Base-by-base conservation (phyloP, 2,113 vertebrate species). In the Phyllostomus discolor region DNA sequence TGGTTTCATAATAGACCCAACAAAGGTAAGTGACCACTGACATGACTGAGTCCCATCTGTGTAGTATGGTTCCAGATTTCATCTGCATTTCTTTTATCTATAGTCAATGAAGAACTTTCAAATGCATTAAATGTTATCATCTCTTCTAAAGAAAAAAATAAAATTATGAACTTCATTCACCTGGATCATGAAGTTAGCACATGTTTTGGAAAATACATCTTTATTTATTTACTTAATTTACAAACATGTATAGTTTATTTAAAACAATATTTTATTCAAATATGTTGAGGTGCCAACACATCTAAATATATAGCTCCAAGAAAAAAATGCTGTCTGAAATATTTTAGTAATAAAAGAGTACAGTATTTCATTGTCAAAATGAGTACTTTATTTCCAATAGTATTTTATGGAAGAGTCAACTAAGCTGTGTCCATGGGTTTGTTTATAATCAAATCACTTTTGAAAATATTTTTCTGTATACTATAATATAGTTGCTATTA, bases 1-100 rank as follows among this genome's bases (percentile, higher is more conserved):
- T 95, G 99, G 99, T 98, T 99, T 99, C 97, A 99, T 99, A 80
- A 98, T 99, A 97, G 99, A 99, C 97, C 98, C 99, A 98, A 99
- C 99, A 93, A 99, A 99, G 99, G 99, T 99, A 98, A 54, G 20
- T 26, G 11, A 76, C 2, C 9, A 46, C 1, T 59, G 33, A 54
- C 4, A 38, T 76, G 85, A 19, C n/a, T 93, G 3, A 62, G 2
- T 79, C 2, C 26, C 46, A 52, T 33, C 22, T 79, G 2, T 88
- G 1, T 31, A 57, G 12, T 48, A 20, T 14, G 38, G 0, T 59
- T 79, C 17, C 91, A n/a, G 91, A 91, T 90, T 90, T 92, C 22
- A 85, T 57, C 11, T 85, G 8, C 3, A 43, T 93, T 85, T 73
- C 2, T 88, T 81, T 69, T 67, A 64, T 62, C 16, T 85, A 7